These are phyloP conservation scores for Drosophila kuntzei DNA, from an alignment of 2,888 invertebrate species.

Conservation along the genomic window DNA sequence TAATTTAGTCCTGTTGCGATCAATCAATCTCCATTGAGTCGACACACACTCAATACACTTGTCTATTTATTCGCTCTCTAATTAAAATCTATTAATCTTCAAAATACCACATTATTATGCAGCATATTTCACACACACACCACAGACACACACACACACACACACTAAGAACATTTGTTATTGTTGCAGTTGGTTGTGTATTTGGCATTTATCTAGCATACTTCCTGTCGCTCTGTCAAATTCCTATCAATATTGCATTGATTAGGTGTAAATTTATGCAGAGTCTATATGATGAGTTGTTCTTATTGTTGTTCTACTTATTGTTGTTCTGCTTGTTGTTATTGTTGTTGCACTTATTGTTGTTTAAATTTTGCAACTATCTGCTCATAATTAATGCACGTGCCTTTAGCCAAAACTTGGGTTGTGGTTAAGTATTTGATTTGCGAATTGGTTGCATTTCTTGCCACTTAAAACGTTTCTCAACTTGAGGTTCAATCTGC, in stretches of 20 bases:
- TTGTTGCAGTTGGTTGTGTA: conserved; percentile 8
- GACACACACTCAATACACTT: conserved; percentile 25
- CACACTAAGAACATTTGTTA: conserved; percentile 1
- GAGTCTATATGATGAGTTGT: conserved; percentile 28
- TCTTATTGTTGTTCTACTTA: conserved; percentile 12
- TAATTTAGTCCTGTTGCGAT: conserved; percentile 52
- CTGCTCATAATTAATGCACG: conserved; percentile 50
- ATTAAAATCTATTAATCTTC: conserved; percentile 81
- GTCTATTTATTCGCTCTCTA: conserved; percentile 64
- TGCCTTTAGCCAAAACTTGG: conserved; percentile 27
- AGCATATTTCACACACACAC: conserved; percentile 38
- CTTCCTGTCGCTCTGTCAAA: conserved; percentile 53
- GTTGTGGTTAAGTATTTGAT: conserved; percentile 46
- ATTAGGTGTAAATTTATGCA: conserved; percentile 80
- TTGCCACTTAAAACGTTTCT: conserved; percentile 15
- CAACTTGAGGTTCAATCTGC: conserved; percentile 24
- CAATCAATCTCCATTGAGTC: conserved; percentile 63
- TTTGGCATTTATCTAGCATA: conserved; percentile 44
- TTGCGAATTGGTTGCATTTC: conserved; percentile 31
- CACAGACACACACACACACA: conserved; percentile 4
- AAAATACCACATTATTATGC: conserved; percentile 51
- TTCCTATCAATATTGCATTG: conserved; percentile 73
- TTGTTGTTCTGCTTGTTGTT: conserved; percentile 17
- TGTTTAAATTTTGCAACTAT: conserved; percentile 23
- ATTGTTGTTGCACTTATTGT: conserved; percentile 11